Evolutionary conservation across 2,113 vertebrate species (phyloP), one percentile per base, ranked within the genome.

Genomic region (Zosterops pallidus): DNA sequence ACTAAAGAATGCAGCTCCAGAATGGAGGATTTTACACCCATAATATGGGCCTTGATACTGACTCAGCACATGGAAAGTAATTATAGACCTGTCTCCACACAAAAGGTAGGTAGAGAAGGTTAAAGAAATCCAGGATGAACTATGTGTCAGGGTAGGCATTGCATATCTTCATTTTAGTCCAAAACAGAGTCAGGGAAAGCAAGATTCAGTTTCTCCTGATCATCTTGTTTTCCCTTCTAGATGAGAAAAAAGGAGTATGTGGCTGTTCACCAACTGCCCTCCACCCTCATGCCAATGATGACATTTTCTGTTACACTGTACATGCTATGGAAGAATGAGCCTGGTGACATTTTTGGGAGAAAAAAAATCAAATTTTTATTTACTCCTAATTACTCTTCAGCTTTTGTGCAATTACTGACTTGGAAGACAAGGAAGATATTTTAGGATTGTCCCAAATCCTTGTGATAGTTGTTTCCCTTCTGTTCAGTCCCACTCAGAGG

Each of bases 291-390:
- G 53, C 81, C 89, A 91, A 20, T 95, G 95, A 91, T 53, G 52
- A 62, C 72, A 92, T 92, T 95, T 95, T 87, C 91, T 94, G 76
- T 78, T 75, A 83, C 70, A 95, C 78, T 95, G 71, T 92, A 89
- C 92, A 89, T 74, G 74, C 86, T 76, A 85, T 64, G 70, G 82
- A 94, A 92, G 81, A 42, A 18, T 69, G 41, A 95, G 57, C 46
- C 50, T 84, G 62, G 49, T 82, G 86, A 94, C 21, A 26, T 33
- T 87, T 92, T 39, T 94, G 67, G 41, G 69, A 86, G 68, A 2
- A 65, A 81, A 72, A 62, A 62, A 41, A 60, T 44, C 29, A 11
- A 6, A 50, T 74, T 75, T 90, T 80, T 74, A 84, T 93, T 92
- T 90, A 91, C 35, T 77, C 14, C 29, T 37, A 56, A 7, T 44